These are phyloP conservation scores for Tragelaphus strepsiceros DNA, from an alignment of 2,113 vertebrate species.

Conservation along the genomic window DNA sequence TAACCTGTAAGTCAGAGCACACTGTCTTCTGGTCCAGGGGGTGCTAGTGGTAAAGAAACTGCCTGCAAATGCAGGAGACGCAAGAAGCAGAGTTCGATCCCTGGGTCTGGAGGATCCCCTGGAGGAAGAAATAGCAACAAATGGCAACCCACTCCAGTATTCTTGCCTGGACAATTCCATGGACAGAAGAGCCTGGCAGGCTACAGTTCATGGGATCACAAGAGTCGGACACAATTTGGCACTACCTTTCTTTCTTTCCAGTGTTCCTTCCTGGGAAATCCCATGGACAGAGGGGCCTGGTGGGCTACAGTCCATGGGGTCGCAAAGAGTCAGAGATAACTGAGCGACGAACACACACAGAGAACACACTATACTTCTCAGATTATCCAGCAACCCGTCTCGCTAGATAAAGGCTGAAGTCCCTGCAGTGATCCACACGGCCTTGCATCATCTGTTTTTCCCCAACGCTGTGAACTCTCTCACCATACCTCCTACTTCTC, in stretches of 20 bases:
- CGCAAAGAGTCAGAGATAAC: not conserved
- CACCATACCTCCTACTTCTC: not conserved
- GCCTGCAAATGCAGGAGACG: not conserved
- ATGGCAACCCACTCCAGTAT: not conserved
- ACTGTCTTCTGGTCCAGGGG: too few relatives aligned
- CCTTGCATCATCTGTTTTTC: not conserved
- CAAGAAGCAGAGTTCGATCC: not conserved
- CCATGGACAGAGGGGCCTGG: not conserved
- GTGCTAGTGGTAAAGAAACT: not conserved
- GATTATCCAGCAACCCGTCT: not conserved
- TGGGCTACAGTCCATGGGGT: not conserved
- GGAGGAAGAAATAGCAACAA: not conserved
- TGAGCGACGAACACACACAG: not conserved
- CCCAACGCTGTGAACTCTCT: accelerated
- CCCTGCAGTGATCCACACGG: not conserved
- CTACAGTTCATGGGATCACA: not conserved
- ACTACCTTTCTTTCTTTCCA: not conserved
- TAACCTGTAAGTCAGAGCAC: not conserved
- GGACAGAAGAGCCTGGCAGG: not conserved
- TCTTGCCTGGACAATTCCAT: not conserved
- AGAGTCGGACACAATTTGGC: not conserved
- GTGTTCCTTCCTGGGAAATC: not conserved
- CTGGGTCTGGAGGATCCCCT: not conserved
- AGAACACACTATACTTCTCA: not conserved
- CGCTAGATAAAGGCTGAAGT: not conserved